Evolutionary conservation across 2,797 vertebrate species (phyloP), one percentile per base, ranked within the genome.

Genomic region (Gymnoscopelus microlampas): DNA sequence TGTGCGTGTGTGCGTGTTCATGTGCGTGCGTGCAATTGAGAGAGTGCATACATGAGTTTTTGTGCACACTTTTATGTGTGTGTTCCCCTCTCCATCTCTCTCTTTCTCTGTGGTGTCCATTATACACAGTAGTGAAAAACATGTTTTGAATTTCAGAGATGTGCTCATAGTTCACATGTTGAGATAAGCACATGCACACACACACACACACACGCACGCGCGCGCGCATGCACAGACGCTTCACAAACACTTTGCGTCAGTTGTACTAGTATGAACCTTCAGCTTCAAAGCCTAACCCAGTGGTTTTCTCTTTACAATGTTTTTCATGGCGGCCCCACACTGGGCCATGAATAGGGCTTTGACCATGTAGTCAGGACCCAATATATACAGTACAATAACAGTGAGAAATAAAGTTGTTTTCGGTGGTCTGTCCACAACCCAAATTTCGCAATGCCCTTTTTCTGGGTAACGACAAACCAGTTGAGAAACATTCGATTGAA

Each of bases 91-190:
- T 54, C 19, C 3, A 5, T 55, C 53, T 19, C 19, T 24, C 39
- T 49, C 32, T 74, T 54, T 48, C 71, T 72, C 59, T 71, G 58
- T 53, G 81, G 44, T 80, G 59, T 70, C 60, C 35, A 23, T 19
- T 19, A 19, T 66, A 26, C 77, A 81, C 76, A 76, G 80, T 70
- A 80, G 83, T 83, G 76, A 76, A 86, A 89, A 90, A 90, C 82
- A 85, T 89, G 85, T 88, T 91, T 89, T 89, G 72, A 14, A 75
- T 77, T 79, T 50, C 8, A 67, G n/a, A 51, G 67, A 66, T 78
- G 53, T 78, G 71, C 54, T 83, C 71, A 62, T 70, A 39, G 61
- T 47, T 66, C 77, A 59, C 70, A 57, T 67, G 62, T 51, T 71
- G 74, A 73, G 57, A 82, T 72, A 66, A 67, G 26, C 32, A 6